Percentiles rank a stretch among this genome's conserved stretches.
phyloP scores from a whole-genome alignment of 2,113 vertebrate genomes.

The Leptocoma aspasia region DNA sequence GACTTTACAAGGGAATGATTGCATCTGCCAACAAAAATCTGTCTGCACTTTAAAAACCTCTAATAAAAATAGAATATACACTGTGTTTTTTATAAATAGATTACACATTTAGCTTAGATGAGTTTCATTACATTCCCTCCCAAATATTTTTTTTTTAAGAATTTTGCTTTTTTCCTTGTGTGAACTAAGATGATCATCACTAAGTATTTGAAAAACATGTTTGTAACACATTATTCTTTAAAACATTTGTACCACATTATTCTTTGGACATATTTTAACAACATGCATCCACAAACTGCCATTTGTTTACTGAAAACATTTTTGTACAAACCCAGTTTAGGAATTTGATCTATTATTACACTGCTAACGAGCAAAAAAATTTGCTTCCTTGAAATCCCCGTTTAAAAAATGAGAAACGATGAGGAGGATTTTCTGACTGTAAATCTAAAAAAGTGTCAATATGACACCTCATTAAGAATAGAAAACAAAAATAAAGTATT shows the following conservation, averaged over 20 bases:
- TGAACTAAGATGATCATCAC: not conserved
- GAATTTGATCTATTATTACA: slow-evolving; percentile 2
- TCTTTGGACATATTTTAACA: slow-evolving; percentile 56
- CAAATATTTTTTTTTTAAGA: not conserved
- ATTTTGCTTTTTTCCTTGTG: not conserved
- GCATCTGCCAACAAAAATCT: not conserved
- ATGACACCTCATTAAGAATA: slow-evolving; percentile 71
- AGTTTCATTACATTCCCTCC: not conserved
- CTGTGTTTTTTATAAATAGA: slow-evolving; percentile 70
- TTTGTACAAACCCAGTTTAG: slow-evolving; percentile 50
- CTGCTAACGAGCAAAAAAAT: slow-evolving; percentile 41
- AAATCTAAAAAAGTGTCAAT: slow-evolving; percentile 77
- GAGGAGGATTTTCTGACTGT: slow-evolving; percentile 56
- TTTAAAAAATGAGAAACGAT: slow-evolving; percentile 42
- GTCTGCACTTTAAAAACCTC: slow-evolving; percentile 64
- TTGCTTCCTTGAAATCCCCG: slow-evolving; percentile 51
- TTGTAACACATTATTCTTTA: slow-evolving; percentile 32
- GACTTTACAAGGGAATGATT: not conserved
- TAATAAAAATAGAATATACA: slow-evolving; percentile 72
- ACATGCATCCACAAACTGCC: slow-evolving; percentile 53
- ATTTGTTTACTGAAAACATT: not conserved
- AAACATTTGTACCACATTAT: not conserved
- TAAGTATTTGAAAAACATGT: slow-evolving; percentile 5
- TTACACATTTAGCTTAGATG: slow-evolving; percentile 63
- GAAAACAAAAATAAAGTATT: slow-evolving; percentile 74